Evolutionary conservation across 2,113 vertebrate species (phyloP).

Genomic region (Pagrus major): DNA sequence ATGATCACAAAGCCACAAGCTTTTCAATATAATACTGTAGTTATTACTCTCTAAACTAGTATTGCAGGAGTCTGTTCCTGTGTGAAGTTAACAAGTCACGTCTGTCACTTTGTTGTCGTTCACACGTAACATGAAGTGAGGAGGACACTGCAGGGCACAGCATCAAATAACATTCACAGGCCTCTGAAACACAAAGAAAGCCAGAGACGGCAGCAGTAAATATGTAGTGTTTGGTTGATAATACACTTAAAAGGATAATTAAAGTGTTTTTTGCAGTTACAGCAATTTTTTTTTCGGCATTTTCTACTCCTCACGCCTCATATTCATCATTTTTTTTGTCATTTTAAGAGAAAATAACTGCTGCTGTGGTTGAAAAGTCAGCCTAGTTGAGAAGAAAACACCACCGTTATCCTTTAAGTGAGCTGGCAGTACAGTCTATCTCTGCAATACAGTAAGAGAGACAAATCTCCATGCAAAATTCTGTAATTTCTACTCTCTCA

Average conservation of each 20-base stretch:
- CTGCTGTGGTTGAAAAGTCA: not conserved
- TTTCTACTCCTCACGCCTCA: not conserved
- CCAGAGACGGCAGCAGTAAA: not conserved
- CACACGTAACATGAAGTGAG: slow-evolving; percentile 36
- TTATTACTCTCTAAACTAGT: slow-evolving; percentile 67
- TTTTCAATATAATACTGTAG: slow-evolving; percentile 68
- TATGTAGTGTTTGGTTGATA: slow-evolving; percentile 56
- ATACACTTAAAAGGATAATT: slow-evolving; percentile 38
- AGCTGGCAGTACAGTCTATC: slow-evolving; percentile 7
- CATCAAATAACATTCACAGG: slow-evolving; percentile 59
- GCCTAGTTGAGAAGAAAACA: slow-evolving; percentile 15
- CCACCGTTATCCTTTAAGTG: slow-evolving; percentile 23
- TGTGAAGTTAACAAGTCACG: slow-evolving; percentile 25
- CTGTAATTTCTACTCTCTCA: slow-evolving; percentile 14
- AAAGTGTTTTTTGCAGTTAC: slow-evolving; percentile 15
- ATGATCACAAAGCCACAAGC: slow-evolving; percentile 67
- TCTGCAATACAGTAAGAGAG: slow-evolving; percentile 24
- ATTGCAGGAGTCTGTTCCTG: slow-evolving; percentile 56
- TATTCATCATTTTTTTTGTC: not conserved
- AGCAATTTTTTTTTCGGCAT: slow-evolving; percentile 27
- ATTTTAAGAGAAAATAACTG: slow-evolving; percentile 12
- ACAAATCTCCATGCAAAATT: slow-evolving; percentile 37
- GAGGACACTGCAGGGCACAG: slow-evolving; percentile 41
- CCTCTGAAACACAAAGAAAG: slow-evolving; percentile 31
- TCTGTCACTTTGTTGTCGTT: slow-evolving; percentile 21